These are phyloP conservation scores for Gymnoscopelus microlampas DNA, from an alignment of 2,797 vertebrate species.

Conservation along the genomic window DNA sequence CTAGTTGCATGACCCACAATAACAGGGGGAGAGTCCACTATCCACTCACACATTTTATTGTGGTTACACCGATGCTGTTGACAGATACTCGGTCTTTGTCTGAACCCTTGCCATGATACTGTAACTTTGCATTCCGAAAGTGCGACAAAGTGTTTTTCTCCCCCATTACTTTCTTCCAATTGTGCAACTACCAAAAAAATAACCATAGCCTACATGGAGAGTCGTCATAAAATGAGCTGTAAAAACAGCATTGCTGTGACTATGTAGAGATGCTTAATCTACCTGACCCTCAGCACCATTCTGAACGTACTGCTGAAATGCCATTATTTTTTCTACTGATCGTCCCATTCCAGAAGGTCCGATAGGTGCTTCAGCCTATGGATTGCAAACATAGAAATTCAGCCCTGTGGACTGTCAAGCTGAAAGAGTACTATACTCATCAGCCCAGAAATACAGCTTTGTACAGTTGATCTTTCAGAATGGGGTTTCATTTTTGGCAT, in stretches of 20 bases:
- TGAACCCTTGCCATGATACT: constrained; percentile 8
- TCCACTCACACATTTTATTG: constrained; percentile 20
- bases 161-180: neutral
- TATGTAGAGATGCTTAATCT: no score
- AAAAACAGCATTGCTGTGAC: no score
- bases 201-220: no score
- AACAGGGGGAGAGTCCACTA: constrained; percentile 27
- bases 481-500: constrained; percentile 51
- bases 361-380: no score
- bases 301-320: no score
- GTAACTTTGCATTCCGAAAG: constrained; percentile 18
- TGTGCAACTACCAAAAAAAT: no score
- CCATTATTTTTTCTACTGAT: no score
- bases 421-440: neutral
- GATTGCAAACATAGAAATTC: no score
- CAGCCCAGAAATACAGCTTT: neutral
- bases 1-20: constrained; percentile 31
- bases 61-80: constrained; percentile 9
- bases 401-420: no score
- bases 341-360: no score
- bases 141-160: neutral
- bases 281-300: no score
- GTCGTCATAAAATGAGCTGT: no score
- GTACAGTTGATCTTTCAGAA: neutral
- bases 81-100: constrained; percentile 4